Evolutionary conservation across 2,797 vertebrate genomes (phyloP), one percentile per base, ranked within the genome.

Genomic region (Mus minutoides): DNA sequence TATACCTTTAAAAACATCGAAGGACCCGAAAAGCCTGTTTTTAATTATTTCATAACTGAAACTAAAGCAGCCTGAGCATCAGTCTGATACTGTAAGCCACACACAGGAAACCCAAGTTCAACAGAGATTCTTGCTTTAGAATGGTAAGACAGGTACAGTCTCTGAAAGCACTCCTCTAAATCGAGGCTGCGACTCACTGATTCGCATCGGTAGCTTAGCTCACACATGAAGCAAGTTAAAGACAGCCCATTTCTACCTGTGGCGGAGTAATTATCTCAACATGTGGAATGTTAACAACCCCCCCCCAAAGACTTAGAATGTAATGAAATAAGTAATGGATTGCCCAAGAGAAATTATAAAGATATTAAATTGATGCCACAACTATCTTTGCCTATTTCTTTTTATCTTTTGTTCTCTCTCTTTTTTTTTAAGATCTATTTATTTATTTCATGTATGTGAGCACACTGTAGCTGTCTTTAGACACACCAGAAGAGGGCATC

Each of bases 31-130:
- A 98, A 98, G 88, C 56, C 54, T 96, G 96, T 19, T 96, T 97
- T 97, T 94, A 98, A 98, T 98, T 98, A 98, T 98, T 98, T 98
- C 97, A 96, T 89, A 97, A 97, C 97, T 97, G 98, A 98, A 98
- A 98, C 96, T 94, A 90, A 94, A 78, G 86, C 97, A 92, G 86
- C 95, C 97, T 97, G 97, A 97, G 95, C 96, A 88, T 95, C 91
- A 93, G 71, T 94, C 94, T 83, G 76, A 96, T 97, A 93, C 56
- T 95, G 93, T 82, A 97, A 98, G 95, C 95, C 96, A 93, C 96
- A 98, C 87, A 97, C 97, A 98, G 98, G 98, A 98, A 98, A 92
- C 80, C 93, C 97, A 94, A 71, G 90, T 97, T 98, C 92, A 97
- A 96, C 95, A 95, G 87, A 97, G 96, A 97, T 82, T 93, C 88